Conservation (phyloP, 2,797 vertebrate genomes). For the Siniperca undulata region DNA sequence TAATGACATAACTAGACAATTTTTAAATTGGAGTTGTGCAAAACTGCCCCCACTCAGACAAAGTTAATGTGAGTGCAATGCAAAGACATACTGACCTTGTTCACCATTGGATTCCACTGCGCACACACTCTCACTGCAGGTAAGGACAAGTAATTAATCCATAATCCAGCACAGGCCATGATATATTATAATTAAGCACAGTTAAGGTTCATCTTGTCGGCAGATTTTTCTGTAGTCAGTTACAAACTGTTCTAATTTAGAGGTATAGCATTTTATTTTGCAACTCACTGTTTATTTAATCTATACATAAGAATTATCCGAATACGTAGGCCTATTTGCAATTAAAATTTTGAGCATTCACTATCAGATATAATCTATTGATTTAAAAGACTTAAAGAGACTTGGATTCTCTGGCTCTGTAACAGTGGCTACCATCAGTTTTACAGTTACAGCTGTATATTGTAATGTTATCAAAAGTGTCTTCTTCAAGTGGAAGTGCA, state of each 20-base stretch:
- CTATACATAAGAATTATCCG: not conserved
- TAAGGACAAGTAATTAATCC: slow-evolving; percentile 43
- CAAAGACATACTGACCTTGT: not conserved
- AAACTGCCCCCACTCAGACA: not conserved
- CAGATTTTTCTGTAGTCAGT: slow-evolving; percentile 27
- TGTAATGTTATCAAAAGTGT: slow-evolving; percentile 8
- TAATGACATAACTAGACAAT: not conserved
- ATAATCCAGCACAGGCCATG: slow-evolving; percentile 32
- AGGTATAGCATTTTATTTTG: slow-evolving; percentile 8
- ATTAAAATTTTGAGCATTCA: not conserved
- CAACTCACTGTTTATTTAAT: not conserved
- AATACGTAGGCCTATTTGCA: not conserved
- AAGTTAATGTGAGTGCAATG: not conserved
- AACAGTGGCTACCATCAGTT: not conserved
- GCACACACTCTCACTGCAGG: not conserved
- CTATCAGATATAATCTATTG: not conserved
- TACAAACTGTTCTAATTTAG: slow-evolving; percentile 19
- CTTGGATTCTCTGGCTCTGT: not conserved
- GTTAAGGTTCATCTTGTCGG: not conserved
- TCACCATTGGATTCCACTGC: not conserved
- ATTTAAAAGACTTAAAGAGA: not conserved
- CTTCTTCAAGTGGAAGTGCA: slow-evolving; percentile 1
- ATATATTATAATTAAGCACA: slow-evolving; percentile 36
- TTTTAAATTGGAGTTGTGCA: not conserved
- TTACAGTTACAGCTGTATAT: not conserved